These are phyloP conservation scores for Lasiurus cinereus DNA, from an alignment of 2,113 vertebrate species.

Conservation along the genomic window DNA sequence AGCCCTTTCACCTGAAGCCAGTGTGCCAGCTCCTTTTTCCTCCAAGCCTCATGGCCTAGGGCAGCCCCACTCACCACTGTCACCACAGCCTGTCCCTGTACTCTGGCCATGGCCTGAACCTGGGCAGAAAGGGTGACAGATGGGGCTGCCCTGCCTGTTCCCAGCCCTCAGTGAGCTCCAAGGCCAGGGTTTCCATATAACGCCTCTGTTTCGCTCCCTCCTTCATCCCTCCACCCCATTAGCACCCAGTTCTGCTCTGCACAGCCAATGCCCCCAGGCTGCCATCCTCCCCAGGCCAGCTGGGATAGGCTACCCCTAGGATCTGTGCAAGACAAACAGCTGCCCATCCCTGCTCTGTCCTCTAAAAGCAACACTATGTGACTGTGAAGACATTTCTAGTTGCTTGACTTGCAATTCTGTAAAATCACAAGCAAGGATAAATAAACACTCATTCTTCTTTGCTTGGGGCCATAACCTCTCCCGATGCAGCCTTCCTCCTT, in stretches of 20 bases:
- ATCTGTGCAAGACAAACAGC: background rate
- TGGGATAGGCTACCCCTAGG: no score
- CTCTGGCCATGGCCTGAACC: background rate
- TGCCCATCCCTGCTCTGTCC: background rate
- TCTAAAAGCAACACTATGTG: background rate
- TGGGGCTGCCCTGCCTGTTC: background rate
- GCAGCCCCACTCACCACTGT: background rate
- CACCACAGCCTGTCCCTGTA: background rate
- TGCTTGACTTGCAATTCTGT: conserved; percentile 17
- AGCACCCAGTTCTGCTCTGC: background rate
- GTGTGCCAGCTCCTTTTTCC: background rate
- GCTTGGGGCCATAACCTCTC: background rate
- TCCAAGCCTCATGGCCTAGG: background rate
- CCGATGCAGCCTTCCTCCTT: background rate
- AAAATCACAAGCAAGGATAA: conserved; percentile 16
- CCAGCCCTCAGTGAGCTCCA: background rate
- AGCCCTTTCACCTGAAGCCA: background rate
- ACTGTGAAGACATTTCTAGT: background rate
- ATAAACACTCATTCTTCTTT: conserved; percentile 2
- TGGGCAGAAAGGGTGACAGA: background rate
- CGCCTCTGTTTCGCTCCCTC: no score
- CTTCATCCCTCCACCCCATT: background rate
- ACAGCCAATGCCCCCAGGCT: background rate
- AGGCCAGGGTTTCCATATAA: background rate
- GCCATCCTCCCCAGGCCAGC: rapidly evolving